Base-by-base conservation (phyloP, 2,113 vertebrate species). In the Anguilla rostrata region DNA sequence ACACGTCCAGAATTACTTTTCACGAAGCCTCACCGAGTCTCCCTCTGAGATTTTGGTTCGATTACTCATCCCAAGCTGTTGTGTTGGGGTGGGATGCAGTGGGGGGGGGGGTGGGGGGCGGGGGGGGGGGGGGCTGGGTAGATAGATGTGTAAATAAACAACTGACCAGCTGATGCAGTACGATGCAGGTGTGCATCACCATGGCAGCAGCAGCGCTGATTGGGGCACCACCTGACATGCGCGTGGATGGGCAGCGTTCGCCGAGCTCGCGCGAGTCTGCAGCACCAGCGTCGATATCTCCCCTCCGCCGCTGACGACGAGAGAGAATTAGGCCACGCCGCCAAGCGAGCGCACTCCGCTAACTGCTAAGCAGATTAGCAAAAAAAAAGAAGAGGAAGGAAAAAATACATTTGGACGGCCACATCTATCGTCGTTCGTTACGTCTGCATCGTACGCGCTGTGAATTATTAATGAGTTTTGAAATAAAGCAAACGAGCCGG, bases 331-430 rank as follows among this genome's bases (percentile, higher is more conserved):
- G 86, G 75, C n/a, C n/a, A 85, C 41, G 43, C 80, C 82, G 86
- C 84, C 46, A 82, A 66, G 46, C 20, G 18, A 63, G 46, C 39
- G 82, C 79, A 86, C 81, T 84, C 57, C 84, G 29, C 26, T 83
- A 86, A 86, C 82, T 91, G 46, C 84, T 84, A 87, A 86, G 63
- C 75, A 85, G 90, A 89, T 89, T 86, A 87, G 87, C 78, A 83
- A 86, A 90, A 87, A 40, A 46, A 6, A 46, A 46, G 4, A 6
- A 46, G 0, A 46, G 34, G 34, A 1, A 34, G 34, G 34, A 20
- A 18, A 3, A 15, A 22, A 81, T 86, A 84, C 82, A 46, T n/a
- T 29, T 29, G 84, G 83, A 82, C 78, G 43, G 78, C 84, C 39
- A 16, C 39, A 88, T 81, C 75, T 88, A 29, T 83, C 87, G 57